phyloP scores from a whole-genome alignment of 2,113 vertebrate genomes.

The Maylandia zebra region DNA sequence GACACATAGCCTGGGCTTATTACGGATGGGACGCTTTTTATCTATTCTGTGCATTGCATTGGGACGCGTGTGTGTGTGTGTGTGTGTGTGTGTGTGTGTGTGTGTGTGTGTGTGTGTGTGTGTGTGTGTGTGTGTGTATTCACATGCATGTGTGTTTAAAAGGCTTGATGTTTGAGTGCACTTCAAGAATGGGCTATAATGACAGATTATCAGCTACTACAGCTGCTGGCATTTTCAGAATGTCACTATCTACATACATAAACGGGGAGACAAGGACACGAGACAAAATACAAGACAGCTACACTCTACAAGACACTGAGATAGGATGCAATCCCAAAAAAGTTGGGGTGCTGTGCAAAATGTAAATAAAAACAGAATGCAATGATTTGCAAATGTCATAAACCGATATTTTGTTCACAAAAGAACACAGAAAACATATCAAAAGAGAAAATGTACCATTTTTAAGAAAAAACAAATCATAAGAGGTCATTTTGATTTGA shows the following conservation, averaged over 20 bases:
- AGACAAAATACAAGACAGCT: constrained; percentile 2
- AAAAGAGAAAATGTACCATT: background rate
- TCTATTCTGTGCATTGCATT: background rate
- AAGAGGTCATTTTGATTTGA: background rate
- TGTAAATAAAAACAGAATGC: background rate
- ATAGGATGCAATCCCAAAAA: background rate
- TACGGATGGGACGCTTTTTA: background rate
- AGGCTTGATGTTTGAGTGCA: constrained; percentile 33
- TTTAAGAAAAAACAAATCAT: background rate
- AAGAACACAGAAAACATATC: background rate
- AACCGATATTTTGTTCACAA: background rate
- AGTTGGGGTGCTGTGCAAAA: background rate
- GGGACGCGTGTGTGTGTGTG: background rate
- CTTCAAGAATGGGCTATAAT: constrained; percentile 32
- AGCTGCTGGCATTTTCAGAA: constrained; percentile 51
- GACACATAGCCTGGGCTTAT: background rate
- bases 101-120: background rate
- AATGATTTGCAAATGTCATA: background rate
- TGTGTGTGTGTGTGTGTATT: background rate
- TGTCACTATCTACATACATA: constrained; percentile 41
- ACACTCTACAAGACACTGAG: background rate
- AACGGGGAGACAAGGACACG: background rate
- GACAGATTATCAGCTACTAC: constrained; percentile 46
- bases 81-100: background rate
- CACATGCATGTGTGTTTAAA: background rate